Evolutionary conservation across 1,140 invertebrate genomes (phyloP).

Genomic region (Melipona quadrifasciata): DNA sequence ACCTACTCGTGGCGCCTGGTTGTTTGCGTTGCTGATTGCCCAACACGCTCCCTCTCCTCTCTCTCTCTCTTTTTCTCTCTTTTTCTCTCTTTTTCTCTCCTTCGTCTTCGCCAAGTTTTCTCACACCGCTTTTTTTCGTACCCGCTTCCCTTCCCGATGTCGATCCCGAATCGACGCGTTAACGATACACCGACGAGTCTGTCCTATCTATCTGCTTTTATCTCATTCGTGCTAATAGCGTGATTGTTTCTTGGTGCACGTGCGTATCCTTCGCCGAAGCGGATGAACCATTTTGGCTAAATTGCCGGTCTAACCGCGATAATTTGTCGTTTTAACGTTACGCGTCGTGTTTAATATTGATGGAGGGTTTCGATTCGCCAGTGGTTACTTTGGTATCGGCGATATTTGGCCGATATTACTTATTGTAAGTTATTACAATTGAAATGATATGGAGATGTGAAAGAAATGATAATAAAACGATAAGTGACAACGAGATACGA

Average conservation of each 20-base stretch:
- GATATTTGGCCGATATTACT: too few relatives aligned
- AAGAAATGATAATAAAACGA: too few relatives aligned
- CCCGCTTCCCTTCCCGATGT: not conserved
- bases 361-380: not conserved
- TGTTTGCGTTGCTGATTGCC: conserved; percentile 74
- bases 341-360: not conserved
- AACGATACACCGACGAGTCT: conserved; percentile 3
- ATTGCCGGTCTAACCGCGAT: not conserved
- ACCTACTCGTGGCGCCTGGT: conserved; percentile 48
- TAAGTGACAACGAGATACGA: too few relatives aligned
- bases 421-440: too few relatives aligned
- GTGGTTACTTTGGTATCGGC: not conserved
- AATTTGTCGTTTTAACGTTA: too few relatives aligned
- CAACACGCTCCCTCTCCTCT: conserved; percentile 29
- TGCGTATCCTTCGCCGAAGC: not conserved
- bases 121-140: not conserved
- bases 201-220: not conserved
- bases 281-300: not conserved
- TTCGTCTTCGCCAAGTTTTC: not conserved
- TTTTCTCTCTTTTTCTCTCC: not conserved
- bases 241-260: conserved; percentile 48
- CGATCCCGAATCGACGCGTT: not conserved
- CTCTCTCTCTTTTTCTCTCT: not conserved
- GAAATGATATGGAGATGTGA: too few relatives aligned
- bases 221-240: conserved; percentile 13